phyloP scores from a whole-genome alignment of 2,888 invertebrate genomes.

The Stenodema calcarata region DNA sequence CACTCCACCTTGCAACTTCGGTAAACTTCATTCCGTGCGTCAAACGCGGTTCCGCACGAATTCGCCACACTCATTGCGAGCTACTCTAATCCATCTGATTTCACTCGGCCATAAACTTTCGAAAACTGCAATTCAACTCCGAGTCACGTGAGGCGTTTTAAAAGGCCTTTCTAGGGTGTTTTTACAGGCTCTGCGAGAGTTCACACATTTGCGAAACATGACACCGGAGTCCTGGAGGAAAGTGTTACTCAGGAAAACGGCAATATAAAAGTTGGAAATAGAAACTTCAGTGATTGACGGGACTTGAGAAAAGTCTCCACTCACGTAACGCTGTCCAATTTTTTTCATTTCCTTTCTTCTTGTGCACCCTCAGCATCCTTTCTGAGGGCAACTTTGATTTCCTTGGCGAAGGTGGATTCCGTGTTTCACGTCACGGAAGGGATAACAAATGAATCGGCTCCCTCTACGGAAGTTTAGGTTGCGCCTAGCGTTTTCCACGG shows the following conservation, averaged over 20 bases:
- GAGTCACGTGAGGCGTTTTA: neutral
- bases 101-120: neutral
- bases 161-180: neutral
- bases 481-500: neutral
- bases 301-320: slow-evolving; percentile 16
- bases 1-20: no score
- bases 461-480: neutral
- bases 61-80: no score
- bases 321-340: slow-evolving; percentile 1
- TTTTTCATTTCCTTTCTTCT: neutral
- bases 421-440: neutral
- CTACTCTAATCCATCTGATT: neutral
- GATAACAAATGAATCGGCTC: neutral
- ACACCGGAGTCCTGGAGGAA: neutral
- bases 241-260: neutral
- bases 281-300: slow-evolving; percentile 34
- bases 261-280: slow-evolving; percentile 12
- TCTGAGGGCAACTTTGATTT: neutral
- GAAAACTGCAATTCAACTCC: neutral
- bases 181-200: neutral
- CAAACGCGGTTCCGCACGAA: no score
- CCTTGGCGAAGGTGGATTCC: neutral
- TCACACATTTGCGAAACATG: neutral
- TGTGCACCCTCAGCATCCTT: neutral
- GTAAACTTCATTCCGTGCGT: no score